A percentile compares a stretch with the other conserved stretches of the same genome.
phyloP scores from a whole-genome alignment of 2,888 invertebrate genomes.

The Tachina lurida region DNA sequence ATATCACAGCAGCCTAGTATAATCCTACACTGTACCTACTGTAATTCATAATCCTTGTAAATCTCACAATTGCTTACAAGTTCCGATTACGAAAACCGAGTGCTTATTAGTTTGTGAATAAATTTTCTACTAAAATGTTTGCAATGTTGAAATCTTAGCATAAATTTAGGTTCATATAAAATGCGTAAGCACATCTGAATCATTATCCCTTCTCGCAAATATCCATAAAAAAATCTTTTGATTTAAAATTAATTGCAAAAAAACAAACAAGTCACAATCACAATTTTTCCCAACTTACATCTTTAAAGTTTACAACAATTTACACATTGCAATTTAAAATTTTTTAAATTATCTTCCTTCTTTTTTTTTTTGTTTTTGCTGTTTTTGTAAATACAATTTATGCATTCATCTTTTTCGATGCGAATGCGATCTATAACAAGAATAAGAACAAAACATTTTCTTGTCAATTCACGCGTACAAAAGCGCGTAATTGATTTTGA shows the following conservation, averaged over 20 bases:
- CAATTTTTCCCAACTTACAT: constrained; percentile 4
- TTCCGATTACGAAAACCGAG: too few relatives aligned
- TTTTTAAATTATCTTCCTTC: constrained; percentile 73
- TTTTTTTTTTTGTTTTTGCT: constrained; percentile 22
- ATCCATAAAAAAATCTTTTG: neutral
- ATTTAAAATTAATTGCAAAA: neutral
- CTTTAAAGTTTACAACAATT: constrained; percentile 66
- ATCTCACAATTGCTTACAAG: too few relatives aligned
- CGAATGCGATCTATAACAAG: constrained; percentile 58
- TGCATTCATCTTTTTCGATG: constrained; percentile 65
- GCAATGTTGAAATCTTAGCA: constrained; percentile 8
- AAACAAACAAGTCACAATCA: constrained; percentile 5
- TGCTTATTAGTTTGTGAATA: neutral
- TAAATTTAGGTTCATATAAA: constrained; percentile 17
- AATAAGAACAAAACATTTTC: constrained; percentile 71
- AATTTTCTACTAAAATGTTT: neutral
- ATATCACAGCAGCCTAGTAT: too few relatives aligned
- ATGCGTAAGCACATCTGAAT: neutral
- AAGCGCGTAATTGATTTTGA: constrained; percentile 78
- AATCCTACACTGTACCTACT: too few relatives aligned
- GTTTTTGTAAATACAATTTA: constrained; percentile 43
- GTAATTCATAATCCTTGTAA: too few relatives aligned
- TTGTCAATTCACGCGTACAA: constrained; percentile 75
- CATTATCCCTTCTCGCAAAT: constrained; percentile 6
- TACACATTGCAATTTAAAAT: constrained; percentile 75